These are phyloP conservation scores for Sympetrum striolatum DNA, from an alignment of 2,888 invertebrate species.

Conservation along the genomic window DNA sequence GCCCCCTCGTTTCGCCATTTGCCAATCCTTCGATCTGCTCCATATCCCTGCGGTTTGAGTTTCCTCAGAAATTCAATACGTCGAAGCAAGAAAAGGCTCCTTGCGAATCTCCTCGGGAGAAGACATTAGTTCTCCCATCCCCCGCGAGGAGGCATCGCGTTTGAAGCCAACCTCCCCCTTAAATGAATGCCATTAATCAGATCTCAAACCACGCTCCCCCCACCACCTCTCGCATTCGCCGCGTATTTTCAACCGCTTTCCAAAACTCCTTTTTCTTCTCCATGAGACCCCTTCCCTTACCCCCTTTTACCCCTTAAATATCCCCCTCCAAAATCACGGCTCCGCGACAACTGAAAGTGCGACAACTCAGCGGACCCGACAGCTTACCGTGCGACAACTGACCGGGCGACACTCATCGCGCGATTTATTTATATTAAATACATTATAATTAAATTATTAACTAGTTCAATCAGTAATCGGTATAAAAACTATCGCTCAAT, in stretches of 20 bases:
- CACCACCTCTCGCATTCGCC: background rate
- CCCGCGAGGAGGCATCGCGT: conserved; percentile 15
- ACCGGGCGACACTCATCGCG: too few species aligned
- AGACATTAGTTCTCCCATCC: conserved; percentile 30
- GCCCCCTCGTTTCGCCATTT: conserved; percentile 49
- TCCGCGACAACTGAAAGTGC: too few species aligned
- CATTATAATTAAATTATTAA: too few species aligned
- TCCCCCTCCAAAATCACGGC: background rate
- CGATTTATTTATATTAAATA: too few species aligned
- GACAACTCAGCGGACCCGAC: too few species aligned
- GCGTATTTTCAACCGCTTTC: conserved; percentile 1
- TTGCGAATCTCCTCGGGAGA: background rate
- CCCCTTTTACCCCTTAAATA: background rate
- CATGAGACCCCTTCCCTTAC: conserved; percentile 5
- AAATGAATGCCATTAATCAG: conserved; percentile 38
- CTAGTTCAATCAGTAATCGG: too few species aligned
- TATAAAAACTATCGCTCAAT: too few species aligned
- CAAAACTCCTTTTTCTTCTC: conserved; percentile 47
- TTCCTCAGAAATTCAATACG: conserved; percentile 38
- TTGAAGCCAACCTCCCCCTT: conserved; percentile 28
- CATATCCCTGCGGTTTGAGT: conserved; percentile 15
- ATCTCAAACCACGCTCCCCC: conserved; percentile 28
- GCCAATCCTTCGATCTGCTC: conserved; percentile 37
- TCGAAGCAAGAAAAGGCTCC: conserved; percentile 41
- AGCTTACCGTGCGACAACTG: too few species aligned